Conservation (phyloP, 2,113 vertebrate genomes). For the Triplophysa tibetana region DNA sequence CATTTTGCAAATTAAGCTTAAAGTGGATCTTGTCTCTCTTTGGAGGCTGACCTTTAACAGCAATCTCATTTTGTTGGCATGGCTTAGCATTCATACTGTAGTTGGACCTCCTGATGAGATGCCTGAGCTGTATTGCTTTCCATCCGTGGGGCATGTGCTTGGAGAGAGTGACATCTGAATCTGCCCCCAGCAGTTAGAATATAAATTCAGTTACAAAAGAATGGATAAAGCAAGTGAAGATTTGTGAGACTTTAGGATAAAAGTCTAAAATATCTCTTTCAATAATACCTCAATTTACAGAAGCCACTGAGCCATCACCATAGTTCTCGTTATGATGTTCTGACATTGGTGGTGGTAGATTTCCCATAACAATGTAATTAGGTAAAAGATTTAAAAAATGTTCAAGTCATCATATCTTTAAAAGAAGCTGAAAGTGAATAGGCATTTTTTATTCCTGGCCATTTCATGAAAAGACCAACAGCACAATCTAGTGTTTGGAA, state of each 20-base stretch:
- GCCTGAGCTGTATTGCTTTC: slow-evolving; percentile 34
- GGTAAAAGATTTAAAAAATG: not conserved
- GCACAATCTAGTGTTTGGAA: slow-evolving; percentile 45
- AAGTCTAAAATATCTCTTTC: too few relatives aligned
- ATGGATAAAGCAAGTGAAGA: not conserved
- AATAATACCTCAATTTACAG: too few relatives aligned
- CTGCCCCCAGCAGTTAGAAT: slow-evolving; percentile 17
- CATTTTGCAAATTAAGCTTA: not conserved
- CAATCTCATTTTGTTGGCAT: not conserved
- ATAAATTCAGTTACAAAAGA: not conserved
- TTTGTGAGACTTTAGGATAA: not conserved
- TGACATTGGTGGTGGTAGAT: not conserved
- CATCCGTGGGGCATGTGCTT: slow-evolving; percentile 10
- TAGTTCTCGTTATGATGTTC: not conserved
- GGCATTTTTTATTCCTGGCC: not conserved
- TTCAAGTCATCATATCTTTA: not conserved
- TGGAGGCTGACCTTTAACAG: not conserved
- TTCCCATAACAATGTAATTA: not conserved
- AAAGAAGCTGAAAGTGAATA: not conserved
- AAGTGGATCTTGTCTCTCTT: not conserved
- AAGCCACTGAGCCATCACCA: too few relatives aligned
- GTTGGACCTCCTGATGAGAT: slow-evolving; percentile 4
- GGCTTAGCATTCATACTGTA: not conserved
- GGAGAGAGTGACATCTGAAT: slow-evolving; percentile 14
- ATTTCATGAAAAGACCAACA: slow-evolving; percentile 24